phyloP scores from a whole-genome alignment of 2,888 invertebrate genomes.

The Stenchaetothrips biformis region DNA sequence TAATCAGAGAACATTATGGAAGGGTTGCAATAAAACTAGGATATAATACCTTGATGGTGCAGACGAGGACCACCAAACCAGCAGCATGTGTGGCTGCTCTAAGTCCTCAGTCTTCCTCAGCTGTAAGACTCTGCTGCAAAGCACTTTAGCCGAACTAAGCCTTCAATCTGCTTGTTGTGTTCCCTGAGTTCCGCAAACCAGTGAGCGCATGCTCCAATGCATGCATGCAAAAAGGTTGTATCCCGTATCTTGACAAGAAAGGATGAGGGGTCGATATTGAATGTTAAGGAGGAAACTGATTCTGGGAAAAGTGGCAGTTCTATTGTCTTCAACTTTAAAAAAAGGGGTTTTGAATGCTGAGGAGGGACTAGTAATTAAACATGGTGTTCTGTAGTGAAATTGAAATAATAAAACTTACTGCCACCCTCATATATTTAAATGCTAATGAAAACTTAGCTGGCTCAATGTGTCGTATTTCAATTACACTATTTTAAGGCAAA shows the following conservation, averaged over 20 bases:
- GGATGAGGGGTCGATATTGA: not conserved
- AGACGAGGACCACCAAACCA: conserved; percentile 15
- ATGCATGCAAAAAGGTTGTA: conserved; percentile 2
- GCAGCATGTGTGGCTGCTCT: not conserved
- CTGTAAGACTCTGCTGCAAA: conserved; percentile 18
- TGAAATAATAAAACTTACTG: too few species aligned
- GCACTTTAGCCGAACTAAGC: conserved; percentile 18
- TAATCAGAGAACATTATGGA: conserved; percentile 17
- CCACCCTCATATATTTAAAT: too few species aligned
- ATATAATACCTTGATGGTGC: conserved; percentile 23
- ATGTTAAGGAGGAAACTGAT: not conserved
- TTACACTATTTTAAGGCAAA: too few species aligned
- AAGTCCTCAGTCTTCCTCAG: conserved; percentile 15
- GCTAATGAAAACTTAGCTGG: too few species aligned
- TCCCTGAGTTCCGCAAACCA: not conserved
- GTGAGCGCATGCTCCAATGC: not conserved
- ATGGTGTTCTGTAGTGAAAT: too few species aligned
- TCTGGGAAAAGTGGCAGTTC: too few species aligned
- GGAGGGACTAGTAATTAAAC: too few species aligned
- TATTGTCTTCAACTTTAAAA: too few species aligned
- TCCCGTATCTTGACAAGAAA: not conserved
- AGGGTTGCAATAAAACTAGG: conserved; percentile 24
- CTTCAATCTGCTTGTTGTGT: not conserved
- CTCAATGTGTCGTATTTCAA: too few species aligned
- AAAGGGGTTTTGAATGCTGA: too few species aligned